phyloP scores from a whole-genome alignment of 1,140 invertebrate genomes.

The Penaeus japonicus region DNA sequence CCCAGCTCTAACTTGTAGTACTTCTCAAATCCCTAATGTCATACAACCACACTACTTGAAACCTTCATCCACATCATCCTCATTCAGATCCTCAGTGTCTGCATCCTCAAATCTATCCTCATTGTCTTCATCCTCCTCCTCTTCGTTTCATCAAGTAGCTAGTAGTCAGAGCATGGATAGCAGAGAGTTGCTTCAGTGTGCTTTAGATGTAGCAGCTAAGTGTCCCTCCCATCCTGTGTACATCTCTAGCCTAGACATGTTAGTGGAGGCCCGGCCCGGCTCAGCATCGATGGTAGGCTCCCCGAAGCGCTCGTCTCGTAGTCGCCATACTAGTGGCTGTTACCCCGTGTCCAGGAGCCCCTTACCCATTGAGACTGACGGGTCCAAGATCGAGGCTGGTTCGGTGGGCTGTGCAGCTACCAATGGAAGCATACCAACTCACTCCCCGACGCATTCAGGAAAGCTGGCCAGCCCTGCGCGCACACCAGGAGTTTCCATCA shows the following conservation, averaged over 20 bases:
- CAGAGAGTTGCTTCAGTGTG: conserved; percentile 51
- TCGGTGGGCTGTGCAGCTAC: conserved; percentile 7
- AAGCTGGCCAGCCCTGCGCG: conserved; percentile 52
- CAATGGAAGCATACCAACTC: neutral
- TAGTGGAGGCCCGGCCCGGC: conserved; percentile 63
- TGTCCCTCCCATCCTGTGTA: conserved; percentile 61
- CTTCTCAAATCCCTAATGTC: neutral
- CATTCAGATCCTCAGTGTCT: neutral
- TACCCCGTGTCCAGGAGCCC: conserved; percentile 56
- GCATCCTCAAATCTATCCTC: neutral
- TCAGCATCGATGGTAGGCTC: conserved; percentile 63
- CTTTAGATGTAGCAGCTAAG: conserved; percentile 60
- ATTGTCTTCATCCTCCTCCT: conserved; percentile 19
- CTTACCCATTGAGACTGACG: conserved; percentile 26
- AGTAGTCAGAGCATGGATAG: conserved; percentile 37
- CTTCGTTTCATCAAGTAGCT: conserved; percentile 4
- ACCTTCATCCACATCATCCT: neutral
- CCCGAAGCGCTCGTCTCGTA: conserved; percentile 45
- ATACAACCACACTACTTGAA: neutral
- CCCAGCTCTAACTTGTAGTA: neutral
- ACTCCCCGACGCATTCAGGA: conserved; percentile 49
- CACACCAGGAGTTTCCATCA: conserved; percentile 50
- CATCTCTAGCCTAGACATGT: conserved; percentile 65
- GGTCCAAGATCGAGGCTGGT: conserved; percentile 14
- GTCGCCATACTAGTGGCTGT: conserved; percentile 55